Percentiles rank a stretch among this genome's conserved stretches.
Evolutionary conservation across 2,888 invertebrate species (phyloP).

Genomic region (Pemphredon lugubris): DNA sequence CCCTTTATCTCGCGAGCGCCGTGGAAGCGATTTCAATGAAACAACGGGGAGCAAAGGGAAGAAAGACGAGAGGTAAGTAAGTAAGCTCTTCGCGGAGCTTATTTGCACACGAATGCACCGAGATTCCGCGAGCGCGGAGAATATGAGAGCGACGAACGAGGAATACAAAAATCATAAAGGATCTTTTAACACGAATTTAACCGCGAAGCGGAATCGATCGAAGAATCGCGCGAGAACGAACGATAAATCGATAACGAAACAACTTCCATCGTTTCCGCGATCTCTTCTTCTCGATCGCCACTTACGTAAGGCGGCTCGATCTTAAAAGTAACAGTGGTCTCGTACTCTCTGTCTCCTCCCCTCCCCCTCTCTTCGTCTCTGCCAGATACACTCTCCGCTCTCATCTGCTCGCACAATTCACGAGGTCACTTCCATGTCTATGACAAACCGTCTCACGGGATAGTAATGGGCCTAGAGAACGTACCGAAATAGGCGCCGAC

Average conservation of each 20-base stretch:
- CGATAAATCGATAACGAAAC: no score
- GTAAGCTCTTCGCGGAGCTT: not conserved
- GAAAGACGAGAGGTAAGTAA: conserved; percentile 34
- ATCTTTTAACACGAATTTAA: not conserved
- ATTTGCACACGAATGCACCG: conserved; percentile 52
- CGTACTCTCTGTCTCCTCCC: no score
- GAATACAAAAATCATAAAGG: conserved; percentile 2
- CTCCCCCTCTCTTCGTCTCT: no score
- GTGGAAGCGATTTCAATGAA: no score
- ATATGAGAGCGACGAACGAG: conserved; percentile 24
- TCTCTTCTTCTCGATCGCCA: not conserved
- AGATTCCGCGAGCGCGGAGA: conserved; percentile 33
- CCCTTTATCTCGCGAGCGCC: conserved; percentile 6
- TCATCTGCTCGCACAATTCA: conserved; percentile 41
- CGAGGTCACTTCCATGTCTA: conserved; percentile 38
- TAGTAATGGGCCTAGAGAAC: conserved; percentile 53
- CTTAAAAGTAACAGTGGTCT: conserved; percentile 20
- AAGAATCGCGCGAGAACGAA: no score
- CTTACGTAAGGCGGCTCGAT: conserved; percentile 41
- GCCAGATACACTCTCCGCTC: conserved; percentile 24
- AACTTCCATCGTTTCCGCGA: conserved; percentile 12
- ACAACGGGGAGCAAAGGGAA: conserved; percentile 21
- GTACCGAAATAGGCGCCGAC: conserved; percentile 54
- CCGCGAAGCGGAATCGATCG: no score
- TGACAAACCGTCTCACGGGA: conserved; percentile 47